Evolutionary conservation across 2,888 invertebrate genomes (phyloP), one percentile per base, ranked within the genome.

Genomic region (Eucera pruinosa): DNA sequence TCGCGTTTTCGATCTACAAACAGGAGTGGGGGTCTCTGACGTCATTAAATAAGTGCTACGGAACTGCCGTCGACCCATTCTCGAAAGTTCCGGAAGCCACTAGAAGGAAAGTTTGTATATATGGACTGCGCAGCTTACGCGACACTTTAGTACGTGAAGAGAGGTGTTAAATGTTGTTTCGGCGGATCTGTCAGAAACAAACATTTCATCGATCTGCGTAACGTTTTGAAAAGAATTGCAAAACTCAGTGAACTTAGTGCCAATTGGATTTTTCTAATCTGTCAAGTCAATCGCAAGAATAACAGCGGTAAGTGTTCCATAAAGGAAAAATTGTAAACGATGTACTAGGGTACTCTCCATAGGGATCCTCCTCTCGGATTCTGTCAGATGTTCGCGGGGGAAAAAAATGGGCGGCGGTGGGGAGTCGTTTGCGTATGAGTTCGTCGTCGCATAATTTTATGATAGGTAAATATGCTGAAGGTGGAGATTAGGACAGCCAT

Each of bases 81-180:
- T 92, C 94, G 95, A 95, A 95, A 93, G 94, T 95, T 95, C 95
- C 94, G 94, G 95, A 95, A 93, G 93, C 94, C 94, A 94, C 94
- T 93, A 91, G 93, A 92, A 89, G 84, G 83, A 86, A 92, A 93
- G 93, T 94, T 94, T 94, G 94, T 94, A 94, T 94, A 94, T 94
- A 94, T 93, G 93, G 93, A 93, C 93, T 93, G 93, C 93, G 91
- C 90, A 91, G 91, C 93, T 93, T 93, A 92, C 91, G 93, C 93
- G 94, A 90, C 88, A 87, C 86, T 90, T 91, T 87, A 92, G 92
- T 92, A 88, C 86, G 86, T 88, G 87, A 88, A 84, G 75, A 90
- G 87, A 87, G 84, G 83, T 79, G 78, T 77, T 79, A 74, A 76
- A 66, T 67, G 60, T 76, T 69, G 66, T 66, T 75, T 80, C 83